Base-by-base conservation (phyloP, 2,113 vertebrate species). In the Cyprinodon tularosa region DNA sequence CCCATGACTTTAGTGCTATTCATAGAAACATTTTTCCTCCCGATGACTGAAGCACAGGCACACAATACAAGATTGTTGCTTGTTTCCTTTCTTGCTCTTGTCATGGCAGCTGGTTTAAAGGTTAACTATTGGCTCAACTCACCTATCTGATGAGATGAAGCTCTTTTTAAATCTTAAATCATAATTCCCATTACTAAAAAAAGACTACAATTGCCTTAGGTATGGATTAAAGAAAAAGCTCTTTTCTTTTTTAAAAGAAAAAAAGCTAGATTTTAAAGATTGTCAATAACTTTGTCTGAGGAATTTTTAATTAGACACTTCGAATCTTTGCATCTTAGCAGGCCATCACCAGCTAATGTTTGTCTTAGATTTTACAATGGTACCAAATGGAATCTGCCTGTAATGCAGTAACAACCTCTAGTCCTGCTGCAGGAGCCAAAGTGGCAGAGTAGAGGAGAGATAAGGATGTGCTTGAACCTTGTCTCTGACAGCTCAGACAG, bases 391-490 rank as follows among this genome's bases (percentile, higher is more conserved):
- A 80, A 80, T 84, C 74, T 70, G 68, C 63, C 29, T 6, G 4
- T 53, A 73, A 76, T 66, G 60, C n/a, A 70, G 40, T 11, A 74
- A 77, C 6, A 36, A 53, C 61, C 60, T 0, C 2, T 12, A 2
- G 79, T 75, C 64, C 68, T 3, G 15, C 66, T 40, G 67, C 83
- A 84, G 82, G 78, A 84, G 82, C 66, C 86, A 39, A 72, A 4
- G 65, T 59, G 71, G 77, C 12, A 3, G 47, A 17, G 83, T 42
- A 74, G 74, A 36, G 36, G 68, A 3, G 80, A 79, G 91, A 91
- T 90, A 91, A 84, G 80, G 78, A 89, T 20, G 85, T 83, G 84
- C 74, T 78, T 60, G 75, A 82, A 85, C 85, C 81, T 84, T 13
- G 76, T 73, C 48, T 84, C 71, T 81, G 82, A 84, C 88, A 39